Evolutionary conservation across 2,113 vertebrate genomes (phyloP), one percentile per base, ranked within the genome.

Genomic region (Sapajus apella): DNA sequence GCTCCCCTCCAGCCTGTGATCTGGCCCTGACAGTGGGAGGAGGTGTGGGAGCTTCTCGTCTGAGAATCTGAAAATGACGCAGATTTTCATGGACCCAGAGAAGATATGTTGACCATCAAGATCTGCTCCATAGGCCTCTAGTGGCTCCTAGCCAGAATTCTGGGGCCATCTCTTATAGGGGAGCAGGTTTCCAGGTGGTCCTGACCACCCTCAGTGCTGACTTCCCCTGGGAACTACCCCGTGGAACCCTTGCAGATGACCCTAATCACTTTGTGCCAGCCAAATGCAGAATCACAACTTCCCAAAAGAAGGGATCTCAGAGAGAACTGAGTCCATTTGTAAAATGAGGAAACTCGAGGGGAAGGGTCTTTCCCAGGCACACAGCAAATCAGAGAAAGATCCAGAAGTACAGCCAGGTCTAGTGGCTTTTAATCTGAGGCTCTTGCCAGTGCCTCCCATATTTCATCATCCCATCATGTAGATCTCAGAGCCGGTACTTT

Each of bases 21-120:
- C 90, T 97, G 96, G 96, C 94, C 90, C 80, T 68, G 83, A 84
- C 70, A 45, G 20, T 61, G 40, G 84, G 56, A 94, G 87, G 87
- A 52, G 75, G 76, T 61, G 37, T 84, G 70, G 61, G 87, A 92
- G 55, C 79, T 12, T 91, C 80, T 95, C 66, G 30, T 76, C 89
- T 50, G 73, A 81, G 30, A 61, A 68, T 86, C 75, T 93, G 81
- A 90, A 92, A 90, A 80, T 35, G 83, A 94, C 83, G 70, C 91
- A 90, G 89, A 96, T 91, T 81, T 97, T 87, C 73, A 83, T 6
- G 0, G 91, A 50, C 40, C 64, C 40, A 90, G 75, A 75, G 72
- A 87, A 94, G 81, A 96, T 47, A 70, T 5, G 47, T 2, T 79
- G 79, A 89, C 32, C 37, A 43, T 72, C 75, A 73, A 87, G 90